Conservation (phyloP, 2,888 invertebrate species). For the Melikaiella ostensackeni region DNA sequence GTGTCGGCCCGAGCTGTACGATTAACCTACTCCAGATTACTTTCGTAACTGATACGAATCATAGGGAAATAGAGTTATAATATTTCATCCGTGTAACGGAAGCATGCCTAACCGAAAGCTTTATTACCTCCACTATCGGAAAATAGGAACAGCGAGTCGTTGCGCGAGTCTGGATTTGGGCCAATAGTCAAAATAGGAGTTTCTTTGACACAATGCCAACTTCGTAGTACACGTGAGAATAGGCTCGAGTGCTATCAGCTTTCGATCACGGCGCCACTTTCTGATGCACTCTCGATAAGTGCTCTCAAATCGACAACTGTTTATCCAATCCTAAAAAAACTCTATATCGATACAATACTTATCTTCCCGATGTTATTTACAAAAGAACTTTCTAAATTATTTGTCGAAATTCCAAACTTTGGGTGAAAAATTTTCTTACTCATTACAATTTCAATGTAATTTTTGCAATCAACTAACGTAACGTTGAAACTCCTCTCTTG, state of each 20-base stretch:
- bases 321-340: background rate
- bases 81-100: background rate
- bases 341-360: background rate
- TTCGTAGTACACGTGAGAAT: conserved; percentile 48
- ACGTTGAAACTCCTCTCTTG: background rate
- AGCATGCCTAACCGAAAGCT: background rate
- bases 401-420: background rate
- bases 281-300: conserved; percentile 17
- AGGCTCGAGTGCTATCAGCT: conserved; percentile 47
- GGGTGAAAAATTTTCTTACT: background rate
- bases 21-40: background rate
- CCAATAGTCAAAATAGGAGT: conserved; percentile 59
- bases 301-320: background rate
- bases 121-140: conserved; percentile 15
- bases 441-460: background rate
- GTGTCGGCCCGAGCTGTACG: background rate
- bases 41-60: background rate
- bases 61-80: background rate
- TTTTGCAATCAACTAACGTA: background rate
- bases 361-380: background rate
- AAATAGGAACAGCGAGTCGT: conserved; percentile 46
- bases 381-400: background rate
- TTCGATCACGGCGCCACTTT: conserved; percentile 13
- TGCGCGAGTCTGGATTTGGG: conserved; percentile 54
- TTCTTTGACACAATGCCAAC: conserved; percentile 56